Evolutionary conservation across 2,797 vertebrate genomes (phyloP), one percentile per base, ranked within the genome.

Genomic region (Alosa sapidissima): DNA sequence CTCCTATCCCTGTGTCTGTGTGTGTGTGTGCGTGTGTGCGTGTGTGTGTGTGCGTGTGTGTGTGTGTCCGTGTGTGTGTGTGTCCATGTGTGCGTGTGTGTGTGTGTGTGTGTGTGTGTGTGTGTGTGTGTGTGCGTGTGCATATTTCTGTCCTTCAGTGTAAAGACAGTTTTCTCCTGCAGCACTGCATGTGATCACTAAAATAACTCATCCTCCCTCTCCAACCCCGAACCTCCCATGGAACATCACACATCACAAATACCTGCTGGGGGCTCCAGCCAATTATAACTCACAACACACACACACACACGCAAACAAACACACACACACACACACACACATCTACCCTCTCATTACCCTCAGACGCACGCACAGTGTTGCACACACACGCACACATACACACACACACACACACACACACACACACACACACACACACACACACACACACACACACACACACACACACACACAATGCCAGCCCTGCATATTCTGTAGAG

Each of bases 161-260:
- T 68, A 28, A 68, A 68, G 28, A 72, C 33, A 41, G 65, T 72
- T 72, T 72, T 72, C 65, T 72, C 68, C 68, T 72, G 33, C 68
- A 75, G 68, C 9, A 75, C 41, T 41, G 41, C 41, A 75, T 45
- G 68, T 41, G 68, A 36, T 36, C 33, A 75, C 68, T 19, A 75
- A 75, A 75, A 75, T 75, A 75, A 75, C 68, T 81, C 60, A 51
- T 81, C 78, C n/a, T 28, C 10, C 28, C 62, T 65, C 62, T 33
- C 8, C 60, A 28, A 10, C 60, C n/a, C 9, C 24, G 3, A 2
- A 0, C 8, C 24, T 65, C 24, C 62, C 62, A 52, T 33, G 24
- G 24, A 33, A 65, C 62, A 65, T 65, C 24, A 65, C 62, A 65
- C 62, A 65, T 65, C 9, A 65, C n/a, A 65, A 65, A 62, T 28